Evolutionary conservation across 2,888 invertebrate species (phyloP), one percentile per base, ranked within the genome.

Genomic region (Eudasyphora cyanicolor): DNA sequence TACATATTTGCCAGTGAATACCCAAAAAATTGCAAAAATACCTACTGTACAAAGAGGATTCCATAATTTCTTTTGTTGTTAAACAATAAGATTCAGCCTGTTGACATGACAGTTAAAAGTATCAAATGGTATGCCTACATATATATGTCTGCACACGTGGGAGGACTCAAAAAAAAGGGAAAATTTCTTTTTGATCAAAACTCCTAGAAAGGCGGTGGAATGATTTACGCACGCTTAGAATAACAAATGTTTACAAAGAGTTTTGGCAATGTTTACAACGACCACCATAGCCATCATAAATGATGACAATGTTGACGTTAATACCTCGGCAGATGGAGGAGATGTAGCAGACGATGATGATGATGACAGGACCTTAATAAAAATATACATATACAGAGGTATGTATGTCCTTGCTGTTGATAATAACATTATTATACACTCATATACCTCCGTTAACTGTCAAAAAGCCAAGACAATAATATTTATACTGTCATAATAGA

Each of bases 361-460:
- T 12, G 38, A 17, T 12, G 64, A 64, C 64, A 64, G 35, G 64
- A 64, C 64, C 64, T 27, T 17, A 62, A n/a, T 3, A 42, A 5
- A 57, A 29, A 79, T n/a, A 71, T 69, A 29, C n/a, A n/a, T n/a
- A n/a, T n/a, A n/a, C n/a, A n/a, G n/a, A n/a, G n/a, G n/a, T n/a
- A n/a, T n/a, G n/a, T n/a, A n/a, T n/a, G n/a, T n/a, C n/a, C n/a
- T 51, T 10, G 45, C 78, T 73, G 64, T 64, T 77, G 70, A 83
- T 80, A 64, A 77, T 67, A 60, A 69, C 27, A 54, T 79, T 67
- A 19, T 71, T 57, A 71, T 67, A 64, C 29, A 27, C 54, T 45
- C n/a, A 14, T 19, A 32, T 51, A 67, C 84, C 84, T 84, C 67
- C 78, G 71, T 84, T 81, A 78, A 76, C 78, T 84, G 80, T 80